Conservation (phyloP, 2,888 invertebrate genomes). For the Pheosia gnoma region DNA sequence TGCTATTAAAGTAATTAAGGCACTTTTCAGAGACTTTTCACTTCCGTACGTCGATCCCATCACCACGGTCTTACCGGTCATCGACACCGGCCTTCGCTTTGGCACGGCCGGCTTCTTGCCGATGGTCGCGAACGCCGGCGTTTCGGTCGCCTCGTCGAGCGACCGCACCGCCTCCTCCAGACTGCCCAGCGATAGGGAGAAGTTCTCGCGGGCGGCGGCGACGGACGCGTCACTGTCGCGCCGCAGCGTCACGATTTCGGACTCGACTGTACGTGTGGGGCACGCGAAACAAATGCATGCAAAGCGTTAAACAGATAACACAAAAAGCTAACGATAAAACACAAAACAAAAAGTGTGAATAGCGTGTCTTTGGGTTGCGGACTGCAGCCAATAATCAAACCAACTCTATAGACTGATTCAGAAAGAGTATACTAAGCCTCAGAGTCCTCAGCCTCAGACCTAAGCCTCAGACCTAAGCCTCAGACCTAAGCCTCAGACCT, state of each 20-base stretch:
- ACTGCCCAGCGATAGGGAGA: constrained; percentile 77
- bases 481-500: too few relatives aligned
- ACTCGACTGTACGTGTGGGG: constrained; percentile 50
- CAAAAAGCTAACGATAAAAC: constrained; percentile 12
- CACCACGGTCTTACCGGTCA: constrained; percentile 78
- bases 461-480: too few relatives aligned
- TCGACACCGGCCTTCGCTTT: constrained; percentile 84
- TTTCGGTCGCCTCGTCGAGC: constrained; percentile 71
- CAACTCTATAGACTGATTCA: too few relatives aligned
- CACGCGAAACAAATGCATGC: constrained; percentile 49
- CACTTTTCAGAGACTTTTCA: too few relatives aligned
- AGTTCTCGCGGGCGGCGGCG: constrained; percentile 76
- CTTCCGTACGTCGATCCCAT: background rate
- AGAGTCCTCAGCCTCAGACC: too few relatives aligned
- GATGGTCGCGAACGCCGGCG: constrained; percentile 74
- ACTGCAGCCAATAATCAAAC: too few relatives aligned
- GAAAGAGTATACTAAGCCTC: too few relatives aligned
- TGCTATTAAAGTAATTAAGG: too few relatives aligned
- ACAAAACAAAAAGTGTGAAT: background rate
- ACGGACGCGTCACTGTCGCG: constrained; percentile 80
- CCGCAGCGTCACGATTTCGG: constrained; percentile 81
- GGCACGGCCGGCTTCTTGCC: constrained; percentile 80
- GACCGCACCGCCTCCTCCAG: constrained; percentile 76
- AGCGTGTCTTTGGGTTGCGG: too few relatives aligned
- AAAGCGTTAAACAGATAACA: constrained; percentile 46